Evolutionary conservation across 2,888 invertebrate genomes (phyloP), one percentile per base, ranked within the genome.

Genomic region (Gymnosoma rotundatum): DNA sequence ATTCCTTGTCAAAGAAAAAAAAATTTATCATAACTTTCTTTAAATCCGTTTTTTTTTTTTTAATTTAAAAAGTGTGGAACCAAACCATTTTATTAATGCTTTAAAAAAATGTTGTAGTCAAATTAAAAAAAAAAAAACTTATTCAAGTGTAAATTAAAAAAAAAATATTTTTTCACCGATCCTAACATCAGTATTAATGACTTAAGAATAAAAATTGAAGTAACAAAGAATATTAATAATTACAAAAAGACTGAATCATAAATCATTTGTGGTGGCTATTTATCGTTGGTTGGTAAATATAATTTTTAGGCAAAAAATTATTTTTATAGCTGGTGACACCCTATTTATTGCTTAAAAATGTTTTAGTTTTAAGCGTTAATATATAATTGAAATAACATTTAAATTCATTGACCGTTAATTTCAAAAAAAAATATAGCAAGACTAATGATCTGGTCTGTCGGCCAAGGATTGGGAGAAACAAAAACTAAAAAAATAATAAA

Each of bases 301-400:
- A 60, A 73, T 73, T 67, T 52, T 36, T 61, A 50, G 52, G 38
- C 21, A 63, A 38, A 72, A 70, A 64, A 70, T 5, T 45, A n/a
- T n/a, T n/a, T 61, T 76, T 69, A 18, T 12, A 61, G 20, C 56
- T 70, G 78, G 61, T 78, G 78, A 78, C 78, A 78, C 78, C 78
- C 78, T n/a, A 61, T 63, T 69, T 63, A 16, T 42, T 6, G n/a
- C 14, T 25, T 16, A 54, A 52, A 38, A 38, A 60, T 9, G 20
- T 10, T 78, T 25, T 32, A 67, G 45, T 67, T 54, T 76, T 76
- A 76, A 74, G 61, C 58, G 56, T 64, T 76, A 70, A 75, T 60
- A 64, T 60, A 66, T 75, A 82, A 83, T 83, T 83, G 75, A 83
- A 83, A 72, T 79, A 66, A 72, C 79, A 83, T 80, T 83, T 79